These are phyloP conservation scores for Rafetus swinhoei DNA, from an alignment of 2,113 vertebrate genomes.

Conservation along the genomic window DNA sequence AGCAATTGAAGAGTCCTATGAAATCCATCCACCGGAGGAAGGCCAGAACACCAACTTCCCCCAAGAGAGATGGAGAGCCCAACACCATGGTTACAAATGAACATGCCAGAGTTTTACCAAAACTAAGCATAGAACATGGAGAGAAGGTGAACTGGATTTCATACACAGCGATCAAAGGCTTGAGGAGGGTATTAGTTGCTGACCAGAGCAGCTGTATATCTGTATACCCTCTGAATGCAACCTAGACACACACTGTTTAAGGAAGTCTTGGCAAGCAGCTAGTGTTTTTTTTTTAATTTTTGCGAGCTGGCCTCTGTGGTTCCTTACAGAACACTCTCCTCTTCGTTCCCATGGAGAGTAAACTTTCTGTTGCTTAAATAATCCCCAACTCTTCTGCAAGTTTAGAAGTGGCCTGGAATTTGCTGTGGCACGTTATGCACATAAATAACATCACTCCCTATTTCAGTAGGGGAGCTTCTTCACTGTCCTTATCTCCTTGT, in stretches of 20 bases:
- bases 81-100: conserved; percentile 28
- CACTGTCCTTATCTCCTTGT: not conserved
- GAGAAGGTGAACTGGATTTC: conserved; percentile 97
- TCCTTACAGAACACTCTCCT: not conserved
- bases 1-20: conserved; percentile 75
- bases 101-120: conserved; percentile 70
- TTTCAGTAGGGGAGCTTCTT: not conserved
- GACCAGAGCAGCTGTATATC: conserved; percentile 88
- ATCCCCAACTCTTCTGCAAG: fast-evolving
- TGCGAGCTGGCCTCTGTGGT: not conserved
- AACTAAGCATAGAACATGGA: conserved; percentile 86
- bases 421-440: not conserved
- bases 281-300: fast-evolving
- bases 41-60: conserved; percentile 63
- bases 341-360: not conserved
- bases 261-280: not conserved
- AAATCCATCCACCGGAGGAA: conserved; percentile 78
- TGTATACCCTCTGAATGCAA: conserved; percentile 81
- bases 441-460: fast-evolving
- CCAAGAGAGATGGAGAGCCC: conserved; percentile 61
- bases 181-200: conserved; percentile 86
- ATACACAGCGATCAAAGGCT: conserved; percentile 82
- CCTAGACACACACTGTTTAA: conserved; percentile 43
- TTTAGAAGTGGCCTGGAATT: not conserved
- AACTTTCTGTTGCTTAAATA: not conserved